Base-by-base conservation (phyloP, 2,888 invertebrate genomes). In the Macrosiphum euphorbiae region DNA sequence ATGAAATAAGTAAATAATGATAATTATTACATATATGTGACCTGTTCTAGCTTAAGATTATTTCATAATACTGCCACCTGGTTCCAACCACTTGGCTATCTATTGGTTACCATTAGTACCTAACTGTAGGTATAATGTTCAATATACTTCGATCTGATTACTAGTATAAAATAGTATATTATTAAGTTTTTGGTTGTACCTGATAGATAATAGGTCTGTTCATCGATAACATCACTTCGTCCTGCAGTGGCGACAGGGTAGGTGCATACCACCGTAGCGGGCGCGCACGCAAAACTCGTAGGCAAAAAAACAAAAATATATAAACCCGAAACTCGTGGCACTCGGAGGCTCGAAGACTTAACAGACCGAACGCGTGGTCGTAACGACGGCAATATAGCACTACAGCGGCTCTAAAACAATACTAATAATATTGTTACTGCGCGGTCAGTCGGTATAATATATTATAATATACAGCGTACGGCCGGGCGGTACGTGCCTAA, bases 151-250 rank as follows among this genome's bases (percentile, higher is more conserved):
- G 7, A 58, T 58, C n/a, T n/a, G n/a, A 67, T 35, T 16, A 16
- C 16, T 16, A n/a, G 78, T 35, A 78, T 35, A 41, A 20, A 35
- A 78, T 78, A 78, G 35, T 8, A 7, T 78, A 16, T 78, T 78
- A 16, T 20, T 13, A 8, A 20, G 20, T 35, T 8, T 78, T n/a
- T 47, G 8, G 11, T 47, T 50, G 10, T 58, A 94, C 93, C 90
- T 94, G 93, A 86, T 94, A 94, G 86, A 90, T 90, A 28, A 94
- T 90, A 44, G 93, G 93, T 67, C 93, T 94, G 90, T 94, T 94
- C 93, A 94, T 94, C 93, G 93, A 94, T 94, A 94, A 90, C 93
- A 94, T 94, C 93, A 94, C 93, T 94, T 90, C 85, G 85, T 94
- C 86, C 92, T 52, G 52, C 88, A 85, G 85, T 85, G 90, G 89